phyloP scores from a whole-genome alignment of 2,797 vertebrate genomes.

The Ceryle rudis region DNA sequence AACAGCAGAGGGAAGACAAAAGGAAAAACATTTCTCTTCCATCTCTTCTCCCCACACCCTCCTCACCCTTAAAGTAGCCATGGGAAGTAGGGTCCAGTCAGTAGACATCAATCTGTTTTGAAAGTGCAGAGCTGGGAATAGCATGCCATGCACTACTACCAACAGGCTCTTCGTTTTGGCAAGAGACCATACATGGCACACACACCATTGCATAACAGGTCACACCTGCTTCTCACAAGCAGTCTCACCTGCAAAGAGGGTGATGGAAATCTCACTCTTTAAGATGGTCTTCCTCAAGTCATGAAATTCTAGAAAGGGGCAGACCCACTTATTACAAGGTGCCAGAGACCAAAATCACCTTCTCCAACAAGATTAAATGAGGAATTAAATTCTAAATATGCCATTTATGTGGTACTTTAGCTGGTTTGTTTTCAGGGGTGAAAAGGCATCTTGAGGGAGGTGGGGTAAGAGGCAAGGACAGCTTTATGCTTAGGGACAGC shows the following conservation, averaged over 20 bases:
- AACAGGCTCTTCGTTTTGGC: background rate
- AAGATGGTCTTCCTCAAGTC: background rate
- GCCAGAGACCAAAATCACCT: background rate
- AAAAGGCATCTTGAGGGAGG: background rate
- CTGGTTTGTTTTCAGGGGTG: background rate
- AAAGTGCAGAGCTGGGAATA: fast-evolving
- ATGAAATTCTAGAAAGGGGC: background rate
- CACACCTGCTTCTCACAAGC: background rate
- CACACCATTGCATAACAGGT: fast-evolving
- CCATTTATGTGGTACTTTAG: background rate
- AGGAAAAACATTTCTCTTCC: background rate
- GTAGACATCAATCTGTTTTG: background rate
- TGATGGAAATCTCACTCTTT: background rate
- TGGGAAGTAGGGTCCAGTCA: background rate
- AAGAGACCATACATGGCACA: fast-evolving
- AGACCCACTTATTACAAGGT: background rate
- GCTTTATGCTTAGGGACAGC: background rate
- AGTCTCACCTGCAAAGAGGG: background rate
- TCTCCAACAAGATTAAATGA: background rate
- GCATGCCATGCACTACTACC: fast-evolving
- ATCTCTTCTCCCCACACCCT: background rate
- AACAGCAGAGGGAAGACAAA: background rate
- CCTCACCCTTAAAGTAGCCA: background rate
- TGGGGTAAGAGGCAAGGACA: background rate
- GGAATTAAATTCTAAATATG: background rate